Evolutionary conservation across 2,888 invertebrate genomes (phyloP).

Genomic region (Ethmia dodecea): DNA sequence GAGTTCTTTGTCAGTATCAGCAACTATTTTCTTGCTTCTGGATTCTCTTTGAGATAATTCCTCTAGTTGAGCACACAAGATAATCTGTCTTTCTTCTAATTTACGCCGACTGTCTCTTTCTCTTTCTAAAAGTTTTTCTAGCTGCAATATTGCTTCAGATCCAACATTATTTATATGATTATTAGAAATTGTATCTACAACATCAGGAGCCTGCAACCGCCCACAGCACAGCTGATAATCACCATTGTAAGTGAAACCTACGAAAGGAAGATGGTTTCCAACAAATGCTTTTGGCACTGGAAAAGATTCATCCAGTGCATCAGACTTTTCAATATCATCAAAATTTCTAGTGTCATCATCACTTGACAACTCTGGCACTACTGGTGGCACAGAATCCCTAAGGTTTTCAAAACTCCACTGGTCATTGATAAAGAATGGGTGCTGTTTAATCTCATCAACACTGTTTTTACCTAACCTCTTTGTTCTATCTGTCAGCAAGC

Average conservation of each 20-base stretch:
- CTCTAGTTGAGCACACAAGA: slow-evolving; percentile 86
- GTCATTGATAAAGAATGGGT: slow-evolving; percentile 97
- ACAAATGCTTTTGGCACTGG: slow-evolving; percentile 98
- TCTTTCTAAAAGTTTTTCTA: slow-evolving; percentile 86
- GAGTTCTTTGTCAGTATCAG: slow-evolving; percentile 90
- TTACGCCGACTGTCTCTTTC: slow-evolving; percentile 85
- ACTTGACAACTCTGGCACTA: slow-evolving; percentile 95
- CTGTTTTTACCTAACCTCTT: slow-evolving; percentile 94
- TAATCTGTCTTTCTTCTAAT: slow-evolving; percentile 85
- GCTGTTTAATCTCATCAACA: slow-evolving; percentile 95
- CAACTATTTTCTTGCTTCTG: slow-evolving; percentile 86
- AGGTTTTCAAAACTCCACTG: slow-evolving; percentile 99
- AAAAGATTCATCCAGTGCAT: slow-evolving; percentile 94
- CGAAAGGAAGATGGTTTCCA: slow-evolving; percentile 98
- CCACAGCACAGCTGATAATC: slow-evolving; percentile 87
- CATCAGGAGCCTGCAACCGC: slow-evolving; percentile 71
- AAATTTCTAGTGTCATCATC: slow-evolving; percentile 99
- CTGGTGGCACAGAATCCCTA: slow-evolving; percentile 95
- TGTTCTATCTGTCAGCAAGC: slow-evolving; percentile 94
- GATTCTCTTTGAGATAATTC: slow-evolving; percentile 86
- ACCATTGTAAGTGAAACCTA: slow-evolving; percentile 98
- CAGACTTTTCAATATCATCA: slow-evolving; percentile 97
- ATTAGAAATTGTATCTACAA: slow-evolving; percentile 79
- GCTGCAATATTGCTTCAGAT: slow-evolving; percentile 80
- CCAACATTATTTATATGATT: slow-evolving; percentile 81